These are phyloP conservation scores for Tinamus major DNA, from an alignment of 2,797 vertebrate genomes.

Conservation along the genomic window DNA sequence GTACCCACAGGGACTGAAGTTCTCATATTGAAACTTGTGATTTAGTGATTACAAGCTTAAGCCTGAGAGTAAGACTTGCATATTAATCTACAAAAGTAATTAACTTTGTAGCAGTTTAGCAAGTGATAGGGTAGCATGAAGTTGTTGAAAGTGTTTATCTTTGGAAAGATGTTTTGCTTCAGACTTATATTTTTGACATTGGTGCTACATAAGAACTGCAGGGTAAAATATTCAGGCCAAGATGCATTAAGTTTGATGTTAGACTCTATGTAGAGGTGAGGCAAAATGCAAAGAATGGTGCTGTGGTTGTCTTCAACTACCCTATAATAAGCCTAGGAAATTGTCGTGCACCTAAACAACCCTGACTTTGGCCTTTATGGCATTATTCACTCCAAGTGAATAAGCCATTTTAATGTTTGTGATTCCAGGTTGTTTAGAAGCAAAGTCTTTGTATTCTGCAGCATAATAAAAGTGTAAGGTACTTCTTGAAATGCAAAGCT, in stretches of 20 bases:
- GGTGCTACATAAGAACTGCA: not conserved
- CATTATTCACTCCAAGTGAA: not conserved
- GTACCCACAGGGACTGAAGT: not conserved
- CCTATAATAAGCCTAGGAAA: not conserved
- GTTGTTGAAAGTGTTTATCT: not conserved
- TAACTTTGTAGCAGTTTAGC: conserved; percentile 26
- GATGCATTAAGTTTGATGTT: not conserved
- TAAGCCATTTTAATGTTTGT: not conserved
- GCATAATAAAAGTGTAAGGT: not conserved
- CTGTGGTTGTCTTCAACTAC: not conserved
- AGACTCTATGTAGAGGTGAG: not conserved
- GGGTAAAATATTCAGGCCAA: conserved; percentile 13
- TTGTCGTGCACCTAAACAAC: not conserved
- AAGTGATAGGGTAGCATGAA: not conserved
- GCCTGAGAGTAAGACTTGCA: not conserved
- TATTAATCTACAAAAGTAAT: conserved; percentile 42
- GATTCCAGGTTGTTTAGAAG: not conserved
- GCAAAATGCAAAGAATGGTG: not conserved
- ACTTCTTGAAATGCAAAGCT: not conserved
- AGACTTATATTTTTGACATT: conserved; percentile 21
- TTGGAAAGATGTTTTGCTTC: conserved; percentile 1
- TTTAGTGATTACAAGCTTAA: conserved; percentile 4
- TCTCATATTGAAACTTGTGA: not conserved
- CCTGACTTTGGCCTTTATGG: not conserved
- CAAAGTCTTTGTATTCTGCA: not conserved